Conservation (phyloP, 2,888 invertebrate genomes). For the Amiota minor region DNA sequence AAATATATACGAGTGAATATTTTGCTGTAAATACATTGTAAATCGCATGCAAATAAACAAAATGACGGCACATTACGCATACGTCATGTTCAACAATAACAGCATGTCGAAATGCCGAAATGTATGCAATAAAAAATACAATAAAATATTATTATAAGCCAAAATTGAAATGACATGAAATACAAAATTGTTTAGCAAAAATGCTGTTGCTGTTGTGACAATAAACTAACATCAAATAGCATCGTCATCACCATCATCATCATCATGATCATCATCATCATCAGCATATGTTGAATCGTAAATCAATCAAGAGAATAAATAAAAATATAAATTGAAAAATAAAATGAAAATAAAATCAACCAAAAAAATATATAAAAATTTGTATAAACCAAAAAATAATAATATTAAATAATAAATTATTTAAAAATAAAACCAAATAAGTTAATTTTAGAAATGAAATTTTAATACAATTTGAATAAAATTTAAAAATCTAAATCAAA, state of each 20-base stretch:
- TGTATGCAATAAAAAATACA: not conserved
- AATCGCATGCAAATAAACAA: not conserved
- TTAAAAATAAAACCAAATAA: not conserved
- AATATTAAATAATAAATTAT: not conserved
- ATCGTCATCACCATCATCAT: not conserved
- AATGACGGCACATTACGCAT: not conserved
- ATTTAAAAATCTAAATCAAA: too few species aligned
- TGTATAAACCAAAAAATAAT: not conserved
- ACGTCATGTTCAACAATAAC: too few species aligned
- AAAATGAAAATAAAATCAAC: not conserved
- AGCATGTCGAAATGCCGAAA: too few species aligned
- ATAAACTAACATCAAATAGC: conserved; percentile 2
- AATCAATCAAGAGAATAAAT: not conserved
- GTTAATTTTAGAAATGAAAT: too few species aligned
- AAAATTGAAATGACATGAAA: not conserved
- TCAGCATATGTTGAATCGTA: not conserved
- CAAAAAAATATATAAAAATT: not conserved
- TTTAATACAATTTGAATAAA: too few species aligned
- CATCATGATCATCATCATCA: not conserved
- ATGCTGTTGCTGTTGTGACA: conserved; percentile 2
- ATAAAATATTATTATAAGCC: conserved; percentile 12
- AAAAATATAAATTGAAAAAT: not conserved
- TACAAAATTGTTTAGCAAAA: not conserved
- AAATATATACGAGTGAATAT: too few species aligned
- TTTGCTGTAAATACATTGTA: not conserved